phyloP scores from a whole-genome alignment of 2,797 vertebrate genomes.

The Poecile montanus region DNA sequence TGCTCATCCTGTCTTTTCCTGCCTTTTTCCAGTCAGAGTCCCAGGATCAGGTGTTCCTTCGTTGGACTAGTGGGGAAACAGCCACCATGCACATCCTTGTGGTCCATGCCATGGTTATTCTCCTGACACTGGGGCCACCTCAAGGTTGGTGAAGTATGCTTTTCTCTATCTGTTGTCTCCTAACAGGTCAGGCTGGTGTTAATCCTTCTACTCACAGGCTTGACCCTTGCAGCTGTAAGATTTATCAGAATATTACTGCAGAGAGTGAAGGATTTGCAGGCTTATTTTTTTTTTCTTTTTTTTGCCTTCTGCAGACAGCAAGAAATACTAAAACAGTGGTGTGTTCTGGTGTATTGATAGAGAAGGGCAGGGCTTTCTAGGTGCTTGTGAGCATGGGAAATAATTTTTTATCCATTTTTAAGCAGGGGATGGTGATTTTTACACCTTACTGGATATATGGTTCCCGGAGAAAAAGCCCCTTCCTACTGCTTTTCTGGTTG shows the following conservation, averaged over 20 bases:
- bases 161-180: neutral
- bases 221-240: neutral
- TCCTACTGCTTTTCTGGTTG: constrained; percentile 96
- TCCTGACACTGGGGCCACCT: constrained; percentile 87
- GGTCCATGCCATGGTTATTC: constrained; percentile 98
- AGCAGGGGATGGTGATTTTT: constrained; percentile 90
- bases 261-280: neutral
- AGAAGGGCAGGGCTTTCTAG: neutral
- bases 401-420: neutral
- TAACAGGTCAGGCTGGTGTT: neutral
- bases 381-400: neutral
- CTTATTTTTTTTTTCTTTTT: neutral
- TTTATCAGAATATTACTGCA: neutral
- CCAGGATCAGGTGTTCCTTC: constrained; percentile 97
- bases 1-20: neutral
- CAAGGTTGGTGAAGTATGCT: constrained; percentile 71
- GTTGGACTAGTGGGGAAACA: constrained; percentile 94
- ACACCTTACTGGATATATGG: constrained; percentile 91
- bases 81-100: constrained; percentile 99
- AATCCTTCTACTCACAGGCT: neutral
- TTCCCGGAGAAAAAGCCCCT: constrained; percentile 97
- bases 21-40: constrained; percentile 87
- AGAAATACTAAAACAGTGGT: neutral
- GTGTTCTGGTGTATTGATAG: neutral
- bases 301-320: neutral